These are phyloP conservation scores for Rhizomys pruinosus DNA, from an alignment of 2,113 vertebrate genomes.

Conservation along the genomic window DNA sequence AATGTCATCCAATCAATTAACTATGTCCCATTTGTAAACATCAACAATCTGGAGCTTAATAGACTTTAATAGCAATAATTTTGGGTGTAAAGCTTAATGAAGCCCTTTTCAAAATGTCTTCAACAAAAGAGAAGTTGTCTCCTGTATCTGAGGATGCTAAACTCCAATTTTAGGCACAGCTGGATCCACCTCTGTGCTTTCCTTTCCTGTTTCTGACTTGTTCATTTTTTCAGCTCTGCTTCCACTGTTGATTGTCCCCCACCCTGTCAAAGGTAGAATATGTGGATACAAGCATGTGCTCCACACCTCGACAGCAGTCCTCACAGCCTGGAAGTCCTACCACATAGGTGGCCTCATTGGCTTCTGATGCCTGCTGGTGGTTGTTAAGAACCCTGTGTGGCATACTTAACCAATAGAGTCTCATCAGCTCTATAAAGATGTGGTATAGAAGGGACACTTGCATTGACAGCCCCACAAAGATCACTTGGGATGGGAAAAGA, in stretches of 20 bases:
- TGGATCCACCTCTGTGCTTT: background rate
- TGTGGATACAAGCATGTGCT: background rate
- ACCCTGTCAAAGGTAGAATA: too few species aligned
- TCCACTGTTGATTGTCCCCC: background rate
- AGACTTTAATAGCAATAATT: background rate
- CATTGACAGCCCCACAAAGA: background rate
- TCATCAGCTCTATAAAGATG: background rate
- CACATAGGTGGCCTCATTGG: background rate
- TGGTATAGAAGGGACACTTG: background rate
- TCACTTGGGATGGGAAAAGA: background rate
- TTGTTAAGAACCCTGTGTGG: too few species aligned
- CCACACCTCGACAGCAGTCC: background rate
- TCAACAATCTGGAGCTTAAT: background rate
- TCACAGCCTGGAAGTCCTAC: background rate
- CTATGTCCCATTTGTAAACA: background rate
- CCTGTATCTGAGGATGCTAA: background rate
- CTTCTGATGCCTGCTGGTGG: background rate
- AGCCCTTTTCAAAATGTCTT: background rate
- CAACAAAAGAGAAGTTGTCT: background rate
- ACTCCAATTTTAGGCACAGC: background rate
- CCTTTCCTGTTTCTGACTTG: rapidly evolving
- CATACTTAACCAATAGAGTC: background rate
- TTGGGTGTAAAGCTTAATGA: background rate
- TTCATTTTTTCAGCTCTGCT: background rate
- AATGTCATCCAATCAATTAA: constrained; percentile 1